phyloP scores from a whole-genome alignment of 2,888 invertebrate species.

The Exephanes ischioxanthus region DNA sequence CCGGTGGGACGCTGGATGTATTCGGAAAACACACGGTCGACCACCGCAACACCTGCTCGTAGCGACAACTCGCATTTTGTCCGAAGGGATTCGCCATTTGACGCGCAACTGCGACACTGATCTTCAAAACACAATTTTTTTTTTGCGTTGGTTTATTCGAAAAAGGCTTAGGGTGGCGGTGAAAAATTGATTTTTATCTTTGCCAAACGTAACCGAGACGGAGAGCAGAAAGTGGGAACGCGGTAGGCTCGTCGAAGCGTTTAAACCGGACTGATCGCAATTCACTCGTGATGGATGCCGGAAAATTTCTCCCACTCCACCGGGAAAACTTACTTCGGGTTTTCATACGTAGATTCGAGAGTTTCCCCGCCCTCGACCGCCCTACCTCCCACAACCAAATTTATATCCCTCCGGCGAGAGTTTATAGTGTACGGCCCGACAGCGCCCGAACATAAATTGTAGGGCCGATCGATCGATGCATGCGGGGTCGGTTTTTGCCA shows the following conservation, averaged over 20 bases:
- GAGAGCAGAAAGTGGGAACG: not conserved
- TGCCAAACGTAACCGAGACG: not conserved
- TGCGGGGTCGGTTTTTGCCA: constrained; percentile 19
- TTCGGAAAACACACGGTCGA: constrained; percentile 24
- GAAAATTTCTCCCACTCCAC: constrained; percentile 47
- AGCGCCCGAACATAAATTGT: constrained; percentile 61
- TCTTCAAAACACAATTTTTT: not conserved
- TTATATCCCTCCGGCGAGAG: constrained; percentile 61
- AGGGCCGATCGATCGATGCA: constrained; percentile 42
- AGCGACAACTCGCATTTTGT: not conserved
- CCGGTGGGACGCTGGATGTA: constrained; percentile 44
- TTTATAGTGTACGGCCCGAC: constrained; percentile 56
- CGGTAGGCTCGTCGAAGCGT: constrained; percentile 21
- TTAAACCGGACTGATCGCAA: constrained; percentile 54
- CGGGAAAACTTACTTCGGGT: constrained; percentile 46
- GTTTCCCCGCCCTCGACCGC: constrained; percentile 51
- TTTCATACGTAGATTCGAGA: constrained; percentile 41
- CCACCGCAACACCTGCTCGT: not conserved
- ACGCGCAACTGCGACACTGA: not conserved
- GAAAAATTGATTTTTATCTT: not conserved
- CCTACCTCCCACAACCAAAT: constrained; percentile 58
- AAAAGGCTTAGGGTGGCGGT: not conserved
- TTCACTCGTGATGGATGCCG: constrained; percentile 48
- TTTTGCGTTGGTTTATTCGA: not conserved
- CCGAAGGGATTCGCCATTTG: not conserved